Base-by-base conservation (phyloP, 2,888 invertebrate genomes). In the Beris chalybata region DNA sequence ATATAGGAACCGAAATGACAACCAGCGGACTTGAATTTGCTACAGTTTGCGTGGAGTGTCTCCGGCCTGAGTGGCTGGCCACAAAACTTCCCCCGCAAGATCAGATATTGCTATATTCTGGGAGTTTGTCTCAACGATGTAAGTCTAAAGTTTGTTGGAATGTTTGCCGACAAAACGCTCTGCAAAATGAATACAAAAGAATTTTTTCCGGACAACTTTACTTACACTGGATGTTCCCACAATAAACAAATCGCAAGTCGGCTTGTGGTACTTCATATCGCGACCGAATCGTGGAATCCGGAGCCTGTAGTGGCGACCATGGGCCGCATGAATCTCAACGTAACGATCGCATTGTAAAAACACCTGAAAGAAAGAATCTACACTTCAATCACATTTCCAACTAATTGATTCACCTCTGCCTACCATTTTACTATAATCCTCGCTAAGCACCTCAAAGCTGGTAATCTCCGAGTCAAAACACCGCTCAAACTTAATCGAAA, bases 381-480 rank as follows among this genome's bases (percentile, higher is more conserved):
- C 9, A 29, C 47, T 47, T 12, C 38, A 52, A 38, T 43, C 29
- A 3, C 43, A 58, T 29, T 30, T 13, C 48, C 7, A 50, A 22
- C 22, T 22, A 22, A 22, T 22, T 22, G 22, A 5, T 11, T 58
- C 13, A 31, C 66, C 6, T 6, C 30, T 30, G 13, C 59, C 67
- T 57, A 80, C 81, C 77, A 98, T 81, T 86, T 99, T 99, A 72
- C 93, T 90, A 77, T 96, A 99, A 81, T 98, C 98, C 74, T 98
- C 96, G 74, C 95, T 94, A 43, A 99, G 83, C 72, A 93, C 85
- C 81, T 93, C 89, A 82, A 97, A 94, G 70, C 92, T 91, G n/a
- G 97, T 88, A 54, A 96, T 93, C 84, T 99, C 97, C 0, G 96
- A 90, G 82, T 99, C 99, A 75, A 98, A 89, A 76, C 99, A 97